Conservation (phyloP, 2,797 vertebrate genomes). For the Halcyon smyrnensis region DNA sequence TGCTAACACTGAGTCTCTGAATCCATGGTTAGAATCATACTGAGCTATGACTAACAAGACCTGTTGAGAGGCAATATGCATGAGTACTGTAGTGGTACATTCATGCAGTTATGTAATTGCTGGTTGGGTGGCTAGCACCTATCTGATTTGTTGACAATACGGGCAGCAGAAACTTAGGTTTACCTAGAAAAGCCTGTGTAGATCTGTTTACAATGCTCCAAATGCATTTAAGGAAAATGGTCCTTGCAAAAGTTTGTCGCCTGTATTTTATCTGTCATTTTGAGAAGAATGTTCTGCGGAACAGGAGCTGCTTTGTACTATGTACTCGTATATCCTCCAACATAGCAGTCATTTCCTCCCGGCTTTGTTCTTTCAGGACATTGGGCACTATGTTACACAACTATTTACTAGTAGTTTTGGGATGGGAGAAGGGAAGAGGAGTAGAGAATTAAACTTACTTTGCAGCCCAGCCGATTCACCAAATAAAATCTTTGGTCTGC, state of each 20-base stretch:
- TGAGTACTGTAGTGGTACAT: not conserved
- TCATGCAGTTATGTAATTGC: not conserved
- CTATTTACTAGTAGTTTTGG: not conserved
- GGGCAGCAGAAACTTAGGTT: not conserved
- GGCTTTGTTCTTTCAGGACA: not conserved
- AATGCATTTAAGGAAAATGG: not conserved
- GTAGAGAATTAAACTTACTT: not conserved
- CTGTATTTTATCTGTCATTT: not conserved
- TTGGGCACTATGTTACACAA: not conserved
- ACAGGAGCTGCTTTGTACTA: not conserved
- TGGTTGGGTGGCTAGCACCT: not conserved
- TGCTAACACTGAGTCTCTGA: too few relatives aligned
- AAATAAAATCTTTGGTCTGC: not conserved
- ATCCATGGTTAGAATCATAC: too few relatives aligned
- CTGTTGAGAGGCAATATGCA: not conserved
- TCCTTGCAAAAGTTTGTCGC: not conserved
- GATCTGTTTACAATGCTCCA: not conserved
- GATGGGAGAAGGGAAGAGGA: not conserved
- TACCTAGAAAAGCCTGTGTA: not conserved
- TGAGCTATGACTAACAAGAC: not conserved
- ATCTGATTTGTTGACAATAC: not conserved
- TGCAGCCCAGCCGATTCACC: not conserved
- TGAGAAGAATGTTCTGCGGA: not conserved
- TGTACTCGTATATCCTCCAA: not conserved
- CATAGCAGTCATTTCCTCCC: not conserved